phyloP scores from a whole-genome alignment of 2,797 vertebrate genomes.

The Pipistrellus nathusii region DNA sequence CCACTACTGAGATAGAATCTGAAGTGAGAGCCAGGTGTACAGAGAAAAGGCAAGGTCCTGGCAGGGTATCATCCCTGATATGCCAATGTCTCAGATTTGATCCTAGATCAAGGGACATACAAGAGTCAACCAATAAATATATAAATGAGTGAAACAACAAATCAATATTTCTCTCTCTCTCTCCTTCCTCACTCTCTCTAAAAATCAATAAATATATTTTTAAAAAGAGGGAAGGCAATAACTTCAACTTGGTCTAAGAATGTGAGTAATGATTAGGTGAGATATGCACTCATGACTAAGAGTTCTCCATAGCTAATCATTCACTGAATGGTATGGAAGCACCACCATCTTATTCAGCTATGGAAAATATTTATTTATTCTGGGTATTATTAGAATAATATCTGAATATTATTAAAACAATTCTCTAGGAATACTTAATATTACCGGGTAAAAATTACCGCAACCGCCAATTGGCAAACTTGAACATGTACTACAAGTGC shows the following conservation, averaged over 20 bases:
- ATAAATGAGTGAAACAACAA: neutral
- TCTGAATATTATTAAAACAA: neutral
- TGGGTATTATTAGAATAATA: neutral
- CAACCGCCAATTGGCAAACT: neutral
- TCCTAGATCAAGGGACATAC: neutral
- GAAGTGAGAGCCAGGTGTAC: neutral
- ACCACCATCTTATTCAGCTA: neutral
- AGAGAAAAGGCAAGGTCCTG: neutral
- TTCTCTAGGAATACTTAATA: neutral
- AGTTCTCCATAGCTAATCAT: neutral
- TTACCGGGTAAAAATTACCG: neutral
- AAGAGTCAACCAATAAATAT: neutral
- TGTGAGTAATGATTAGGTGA: neutral
- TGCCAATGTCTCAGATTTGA: neutral
- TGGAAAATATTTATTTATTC: neutral
- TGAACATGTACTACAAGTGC: neutral
- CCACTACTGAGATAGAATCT: neutral
- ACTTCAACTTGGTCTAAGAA: neutral
- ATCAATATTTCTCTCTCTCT: neutral
- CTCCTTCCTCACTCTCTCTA: neutral
- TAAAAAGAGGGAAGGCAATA: neutral
- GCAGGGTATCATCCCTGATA: neutral
- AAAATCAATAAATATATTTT: neutral
- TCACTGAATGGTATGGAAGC: neutral
- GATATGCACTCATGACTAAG: neutral